A percentile compares a stretch with the other conserved stretches of the same genome.
Evolutionary conservation across 1,140 invertebrate genomes (phyloP).

Genomic region (Bactericera cockerelli): DNA sequence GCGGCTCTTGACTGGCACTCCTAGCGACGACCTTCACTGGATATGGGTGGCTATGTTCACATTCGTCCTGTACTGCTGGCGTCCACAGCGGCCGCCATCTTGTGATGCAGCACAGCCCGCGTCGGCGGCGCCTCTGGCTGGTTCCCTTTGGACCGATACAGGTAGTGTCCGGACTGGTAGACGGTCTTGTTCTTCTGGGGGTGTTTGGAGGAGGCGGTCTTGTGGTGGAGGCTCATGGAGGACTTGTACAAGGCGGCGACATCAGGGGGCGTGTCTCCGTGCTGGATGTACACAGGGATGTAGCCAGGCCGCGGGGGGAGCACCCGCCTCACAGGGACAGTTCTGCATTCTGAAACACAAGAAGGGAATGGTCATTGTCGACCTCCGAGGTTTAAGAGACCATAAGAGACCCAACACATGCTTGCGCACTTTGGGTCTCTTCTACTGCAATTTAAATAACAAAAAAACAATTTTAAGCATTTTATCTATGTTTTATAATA

Average conservation of each 20-base stretch:
- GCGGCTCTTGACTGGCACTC: no score
- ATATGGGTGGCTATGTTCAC: no score
- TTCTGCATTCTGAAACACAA: not conserved
- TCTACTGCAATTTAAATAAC: no score
- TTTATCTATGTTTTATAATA: no score
- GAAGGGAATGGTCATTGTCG: no score
- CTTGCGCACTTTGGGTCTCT: no score
- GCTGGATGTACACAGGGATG: constrained; percentile 59
- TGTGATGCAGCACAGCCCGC: not conserved
- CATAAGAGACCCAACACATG: no score
- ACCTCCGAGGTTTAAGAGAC: no score
- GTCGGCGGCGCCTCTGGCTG: not conserved
- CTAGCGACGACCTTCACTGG: no score
- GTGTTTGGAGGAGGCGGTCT: not conserved
- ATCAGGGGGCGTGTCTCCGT: constrained; percentile 51
- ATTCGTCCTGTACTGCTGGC: no score
- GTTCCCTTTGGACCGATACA: not conserved
- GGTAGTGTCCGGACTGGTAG: not conserved
- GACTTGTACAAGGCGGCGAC: constrained; percentile 21
- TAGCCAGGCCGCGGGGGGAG: constrained; percentile 49
- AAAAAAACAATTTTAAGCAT: no score
- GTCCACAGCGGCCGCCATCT: no score
- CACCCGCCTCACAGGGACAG: not conserved
- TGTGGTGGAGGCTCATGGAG: not conserved
- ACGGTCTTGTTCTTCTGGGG: not conserved